Percentiles rank a stretch among this genome's conserved stretches.
Evolutionary conservation across 2,797 vertebrate genomes (phyloP).

Genomic region (Sebastes vulpes): DNA sequence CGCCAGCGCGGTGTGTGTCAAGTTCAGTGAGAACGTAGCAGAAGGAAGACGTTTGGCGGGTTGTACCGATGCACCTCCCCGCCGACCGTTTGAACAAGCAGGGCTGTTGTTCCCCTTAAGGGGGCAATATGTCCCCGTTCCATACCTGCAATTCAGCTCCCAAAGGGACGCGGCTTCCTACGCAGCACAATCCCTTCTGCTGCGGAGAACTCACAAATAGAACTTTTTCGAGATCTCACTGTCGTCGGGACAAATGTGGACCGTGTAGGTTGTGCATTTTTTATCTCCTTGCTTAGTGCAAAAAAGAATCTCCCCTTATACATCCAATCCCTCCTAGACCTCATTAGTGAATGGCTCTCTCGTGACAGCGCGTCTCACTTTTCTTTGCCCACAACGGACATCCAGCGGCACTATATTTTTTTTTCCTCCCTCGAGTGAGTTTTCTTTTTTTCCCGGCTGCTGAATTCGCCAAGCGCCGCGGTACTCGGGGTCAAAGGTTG

Average conservation of each 20-base stretch:
- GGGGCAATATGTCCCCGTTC: slow-evolving; percentile 54
- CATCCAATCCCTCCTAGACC: slow-evolving; percentile 59
- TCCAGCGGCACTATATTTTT: slow-evolving; percentile 5
- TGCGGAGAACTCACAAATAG: slow-evolving; percentile 58
- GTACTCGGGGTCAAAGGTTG: slow-evolving; percentile 78
- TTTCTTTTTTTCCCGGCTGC: slow-evolving; percentile 46
- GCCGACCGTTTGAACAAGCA: slow-evolving; percentile 29
- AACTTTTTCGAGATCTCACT: slow-evolving; percentile 48
- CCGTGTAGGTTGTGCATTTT: slow-evolving; percentile 21
- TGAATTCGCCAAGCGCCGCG: slow-evolving; percentile 36
- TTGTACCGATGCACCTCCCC: slow-evolving; percentile 7
- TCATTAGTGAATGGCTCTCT: slow-evolving; percentile 61
- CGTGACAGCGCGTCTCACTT: slow-evolving; percentile 32
- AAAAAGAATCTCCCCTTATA: slow-evolving; percentile 15
- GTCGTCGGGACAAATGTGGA: slow-evolving; percentile 47
- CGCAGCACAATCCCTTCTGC: slow-evolving; percentile 53
- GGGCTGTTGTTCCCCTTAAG: slow-evolving; percentile 61
- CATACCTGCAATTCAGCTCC: slow-evolving; percentile 74
- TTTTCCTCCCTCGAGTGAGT: slow-evolving; percentile 42
- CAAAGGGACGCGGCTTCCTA: slow-evolving; percentile 40
- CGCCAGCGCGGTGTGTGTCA: slow-evolving; percentile 47
- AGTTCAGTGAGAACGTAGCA: slow-evolving; percentile 52
- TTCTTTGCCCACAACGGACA: slow-evolving; percentile 34
- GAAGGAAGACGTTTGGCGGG: slow-evolving; percentile 35
- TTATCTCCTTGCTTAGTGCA: neutral